Conservation (phyloP, 1,140 invertebrate genomes). For the Harlomillsia oculata region DNA sequence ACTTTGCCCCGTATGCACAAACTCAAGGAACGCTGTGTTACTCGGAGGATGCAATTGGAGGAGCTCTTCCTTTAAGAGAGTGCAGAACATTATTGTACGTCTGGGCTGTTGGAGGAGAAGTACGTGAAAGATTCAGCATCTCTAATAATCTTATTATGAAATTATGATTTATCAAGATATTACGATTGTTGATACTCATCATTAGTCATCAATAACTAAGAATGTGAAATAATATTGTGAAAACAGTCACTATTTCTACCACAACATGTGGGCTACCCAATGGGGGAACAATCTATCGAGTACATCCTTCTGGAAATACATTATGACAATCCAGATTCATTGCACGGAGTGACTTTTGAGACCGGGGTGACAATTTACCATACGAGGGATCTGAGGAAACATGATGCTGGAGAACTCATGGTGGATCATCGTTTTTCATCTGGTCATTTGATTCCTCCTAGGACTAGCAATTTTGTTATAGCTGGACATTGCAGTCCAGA, state of each 20-base stretch:
- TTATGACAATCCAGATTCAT: too few species aligned
- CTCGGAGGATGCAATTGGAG: too few species aligned
- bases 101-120: constrained; percentile 10
- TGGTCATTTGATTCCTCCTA: constrained; percentile 11
- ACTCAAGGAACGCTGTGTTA: too few species aligned
- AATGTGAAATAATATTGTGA: too few species aligned
- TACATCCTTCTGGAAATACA: too few species aligned
- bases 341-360: not conserved
- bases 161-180: not conserved
- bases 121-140: not conserved
- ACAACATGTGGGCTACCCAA: too few species aligned
- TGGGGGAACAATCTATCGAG: too few species aligned
- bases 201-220: too few species aligned
- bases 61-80: not conserved
- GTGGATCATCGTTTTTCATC: not conserved
- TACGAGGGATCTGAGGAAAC: not conserved
- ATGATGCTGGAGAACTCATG: constrained; percentile 11
- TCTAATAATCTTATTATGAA: not conserved
- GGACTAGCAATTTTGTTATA: not conserved
- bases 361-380: too few species aligned
- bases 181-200: not conserved
- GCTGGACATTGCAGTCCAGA: constrained; percentile 16
- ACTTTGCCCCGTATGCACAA: too few species aligned
- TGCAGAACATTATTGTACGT: not conserved
- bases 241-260: too few species aligned